phyloP scores from a whole-genome alignment of 2,113 vertebrate genomes.

The Lota lota region DNA sequence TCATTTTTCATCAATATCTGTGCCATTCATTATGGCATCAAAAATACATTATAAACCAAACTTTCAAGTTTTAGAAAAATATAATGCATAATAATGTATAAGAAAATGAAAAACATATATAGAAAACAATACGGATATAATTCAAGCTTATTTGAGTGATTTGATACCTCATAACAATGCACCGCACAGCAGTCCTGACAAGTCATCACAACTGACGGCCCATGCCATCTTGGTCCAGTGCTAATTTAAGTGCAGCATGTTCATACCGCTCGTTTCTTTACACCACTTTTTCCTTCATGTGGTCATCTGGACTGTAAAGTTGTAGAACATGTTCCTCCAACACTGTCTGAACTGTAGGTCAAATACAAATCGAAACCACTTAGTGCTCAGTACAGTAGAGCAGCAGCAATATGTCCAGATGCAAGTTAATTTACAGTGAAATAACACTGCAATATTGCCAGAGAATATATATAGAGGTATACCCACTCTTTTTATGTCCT shows the following conservation, averaged over 20 bases:
- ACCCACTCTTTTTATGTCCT: conserved; percentile 87
- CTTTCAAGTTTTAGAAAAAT: background rate
- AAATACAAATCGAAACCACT: background rate
- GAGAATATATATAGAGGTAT: background rate
- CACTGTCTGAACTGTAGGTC: conserved; percentile 79
- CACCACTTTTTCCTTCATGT: background rate
- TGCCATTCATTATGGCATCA: conserved; percentile 35
- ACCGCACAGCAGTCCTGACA: no score
- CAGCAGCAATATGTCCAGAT: background rate
- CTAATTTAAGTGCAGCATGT: no score
- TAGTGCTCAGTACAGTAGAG: background rate
- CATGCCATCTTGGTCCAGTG: no score
- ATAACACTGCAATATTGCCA: background rate
- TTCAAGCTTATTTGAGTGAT: no score
- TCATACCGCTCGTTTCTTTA: no score
- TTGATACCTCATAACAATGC: no score
- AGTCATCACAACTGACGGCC: no score
- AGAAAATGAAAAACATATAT: no score
- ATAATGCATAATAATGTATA: no score
- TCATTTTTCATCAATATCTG: background rate
- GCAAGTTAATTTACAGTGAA: background rate
- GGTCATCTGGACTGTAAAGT: conserved; percentile 57
- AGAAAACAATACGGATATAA: no score
- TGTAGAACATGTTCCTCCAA: conserved; percentile 84
- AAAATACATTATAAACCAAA: conserved; percentile 38